Evolutionary conservation across 2,797 vertebrate species (phyloP), one percentile per base, ranked within the genome.

Genomic region (Sternotherus odoratus): DNA sequence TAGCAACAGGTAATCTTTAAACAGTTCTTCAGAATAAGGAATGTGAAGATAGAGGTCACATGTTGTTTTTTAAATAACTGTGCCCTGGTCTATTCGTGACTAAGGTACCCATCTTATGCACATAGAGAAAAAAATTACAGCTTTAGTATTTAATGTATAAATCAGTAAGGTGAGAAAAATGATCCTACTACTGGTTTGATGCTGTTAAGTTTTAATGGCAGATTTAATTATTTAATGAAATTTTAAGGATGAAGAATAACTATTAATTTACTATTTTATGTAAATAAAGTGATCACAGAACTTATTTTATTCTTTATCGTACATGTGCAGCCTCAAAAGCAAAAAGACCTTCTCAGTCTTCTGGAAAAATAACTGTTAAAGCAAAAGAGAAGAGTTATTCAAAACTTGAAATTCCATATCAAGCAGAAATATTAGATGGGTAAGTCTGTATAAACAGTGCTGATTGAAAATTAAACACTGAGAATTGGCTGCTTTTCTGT

Each of bases 391-490:
- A 99, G 97, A 99, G 98, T 97, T 99, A 99, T 94, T 99, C 99
- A 95, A 99, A 99, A 98, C 99, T 99, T 95, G 99, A 99, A 99
- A 99, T 99, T 97, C 99, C 99, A 0, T 99, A 99, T 98, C 99
- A 99, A 97, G 99, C 99, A 79, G 99, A 99, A 94, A 99, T 99
- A 95, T 98, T 99, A 98, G 99, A 99, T 96, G 99, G 99, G 99
- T 99, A 97, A 99, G 99, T 96, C 83, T 94, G 19, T 39, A 77
- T 30, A 81, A 75, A 48, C 2, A 94, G 51, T 12, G 3, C 6
- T 46, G 12, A 51, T 93, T 5, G 30, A 57, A 90, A 93, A 4
- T 5, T 60, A 39, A 74, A 56, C 82, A 24, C 19, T 51, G 16
- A 66, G 33, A 77, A 81, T 86, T 16, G 85, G 21, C 43, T 66